Evolutionary conservation across 2,797 vertebrate species (phyloP).

Genomic region (Neosalanx taihuensis): DNA sequence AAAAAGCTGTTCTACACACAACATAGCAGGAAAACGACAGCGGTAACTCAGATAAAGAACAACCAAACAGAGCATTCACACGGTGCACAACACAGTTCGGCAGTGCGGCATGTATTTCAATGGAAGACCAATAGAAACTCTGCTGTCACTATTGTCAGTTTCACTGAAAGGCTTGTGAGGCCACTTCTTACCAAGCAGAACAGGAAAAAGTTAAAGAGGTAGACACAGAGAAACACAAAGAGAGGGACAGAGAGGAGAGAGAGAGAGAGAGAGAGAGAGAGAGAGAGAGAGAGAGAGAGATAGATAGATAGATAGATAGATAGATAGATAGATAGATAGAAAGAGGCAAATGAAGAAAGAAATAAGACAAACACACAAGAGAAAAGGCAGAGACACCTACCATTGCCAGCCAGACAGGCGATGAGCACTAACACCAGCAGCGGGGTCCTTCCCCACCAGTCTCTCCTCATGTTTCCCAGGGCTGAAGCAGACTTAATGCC

Average conservation of each 20-base stretch:
- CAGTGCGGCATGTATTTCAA: neutral
- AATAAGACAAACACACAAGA: neutral
- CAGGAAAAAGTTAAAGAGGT: neutral
- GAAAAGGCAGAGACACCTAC: constrained; percentile 43
- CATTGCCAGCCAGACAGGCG: constrained; percentile 48
- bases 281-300: neutral
- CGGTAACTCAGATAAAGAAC: neutral
- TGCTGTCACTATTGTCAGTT: neutral
- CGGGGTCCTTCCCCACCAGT: constrained; percentile 45
- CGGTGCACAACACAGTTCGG: neutral
- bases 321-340: neutral
- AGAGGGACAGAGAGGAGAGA: neutral
- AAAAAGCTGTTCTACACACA: neutral
- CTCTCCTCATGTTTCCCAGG: constrained; percentile 59
- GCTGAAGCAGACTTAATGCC: constrained; percentile 59
- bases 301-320: neutral
- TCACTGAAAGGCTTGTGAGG: neutral
- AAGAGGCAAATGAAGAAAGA: neutral
- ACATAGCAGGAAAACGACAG: neutral
- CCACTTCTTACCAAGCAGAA: neutral
- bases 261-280: neutral
- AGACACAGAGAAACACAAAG: neutral
- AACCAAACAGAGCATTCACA: neutral
- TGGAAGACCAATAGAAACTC: neutral
- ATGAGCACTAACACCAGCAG: constrained; percentile 51